Percentiles rank a stretch among this genome's conserved stretches.
Evolutionary conservation across 2,888 invertebrate genomes (phyloP).

Genomic region (Bembecia ichneumoniformis): DNA sequence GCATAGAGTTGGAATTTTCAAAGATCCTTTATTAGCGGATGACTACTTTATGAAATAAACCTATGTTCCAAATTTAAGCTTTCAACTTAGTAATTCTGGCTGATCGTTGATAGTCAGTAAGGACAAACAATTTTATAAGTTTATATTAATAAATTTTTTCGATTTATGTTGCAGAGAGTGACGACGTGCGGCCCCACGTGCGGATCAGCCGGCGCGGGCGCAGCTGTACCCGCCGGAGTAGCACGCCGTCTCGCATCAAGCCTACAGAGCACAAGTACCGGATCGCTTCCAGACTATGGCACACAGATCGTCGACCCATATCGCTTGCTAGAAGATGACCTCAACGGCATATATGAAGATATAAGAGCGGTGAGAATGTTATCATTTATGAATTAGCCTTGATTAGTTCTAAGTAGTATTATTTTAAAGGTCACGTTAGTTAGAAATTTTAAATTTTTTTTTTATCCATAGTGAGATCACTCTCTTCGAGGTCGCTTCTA

Average conservation of each 20-base stretch:
- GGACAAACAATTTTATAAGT: too few relatives aligned
- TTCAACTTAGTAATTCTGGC: too few relatives aligned
- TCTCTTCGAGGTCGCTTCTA: too few relatives aligned
- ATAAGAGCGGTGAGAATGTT: conserved; percentile 81
- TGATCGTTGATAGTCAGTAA: too few relatives aligned
- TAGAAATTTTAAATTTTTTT: too few relatives aligned
- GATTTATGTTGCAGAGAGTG: conserved; percentile 43
- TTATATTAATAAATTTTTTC: too few relatives aligned
- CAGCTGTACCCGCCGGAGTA: conserved; percentile 43
- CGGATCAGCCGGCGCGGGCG: conserved; percentile 39
- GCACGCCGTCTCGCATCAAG: conserved; percentile 72
- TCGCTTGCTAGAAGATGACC: conserved; percentile 87
- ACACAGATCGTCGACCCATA: conserved; percentile 86
- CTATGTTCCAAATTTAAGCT: too few relatives aligned
- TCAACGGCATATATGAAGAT: conserved; percentile 87
- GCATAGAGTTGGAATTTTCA: too few relatives aligned
- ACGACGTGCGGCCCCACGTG: conserved; percentile 57
- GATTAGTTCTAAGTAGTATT: not conserved
- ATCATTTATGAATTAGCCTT: conserved; percentile 8
- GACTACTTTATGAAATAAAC: too few relatives aligned
- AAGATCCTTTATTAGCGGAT: too few relatives aligned
- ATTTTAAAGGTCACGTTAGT: too few relatives aligned
- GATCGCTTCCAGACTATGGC: conserved; percentile 82
- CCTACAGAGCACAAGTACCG: conserved; percentile 85
- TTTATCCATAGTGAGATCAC: too few relatives aligned